Conservation (phyloP, 1,140 invertebrate species). For the Heliconius hermathena region DNA sequence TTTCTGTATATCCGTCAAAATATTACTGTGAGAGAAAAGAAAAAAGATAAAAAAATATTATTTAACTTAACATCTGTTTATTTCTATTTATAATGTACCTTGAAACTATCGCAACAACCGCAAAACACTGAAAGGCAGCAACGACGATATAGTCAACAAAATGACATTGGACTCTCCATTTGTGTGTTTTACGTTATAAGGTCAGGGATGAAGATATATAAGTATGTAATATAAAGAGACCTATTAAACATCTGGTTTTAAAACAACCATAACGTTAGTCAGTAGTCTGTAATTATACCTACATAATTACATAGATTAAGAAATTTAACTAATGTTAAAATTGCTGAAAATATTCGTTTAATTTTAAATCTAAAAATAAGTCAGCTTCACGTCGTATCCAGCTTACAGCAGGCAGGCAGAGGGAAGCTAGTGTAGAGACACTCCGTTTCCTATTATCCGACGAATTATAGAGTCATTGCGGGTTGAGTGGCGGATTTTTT, state of each 20-base stretch:
- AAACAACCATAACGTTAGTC: background rate
- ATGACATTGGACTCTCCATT: background rate
- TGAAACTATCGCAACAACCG: background rate
- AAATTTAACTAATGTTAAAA: no score
- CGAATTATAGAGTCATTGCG: no score
- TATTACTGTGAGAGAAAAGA: background rate
- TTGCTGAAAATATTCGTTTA: no score
- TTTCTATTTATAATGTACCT: background rate
- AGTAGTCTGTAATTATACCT: no score
- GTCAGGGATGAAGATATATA: background rate
- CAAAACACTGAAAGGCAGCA: background rate
- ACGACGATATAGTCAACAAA: background rate
- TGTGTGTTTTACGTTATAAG: slow-evolving; percentile 1
- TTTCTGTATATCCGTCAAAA: no score
- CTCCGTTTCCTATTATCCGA: no score
- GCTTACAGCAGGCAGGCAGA: no score
- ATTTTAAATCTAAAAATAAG: no score
- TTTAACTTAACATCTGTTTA: background rate
- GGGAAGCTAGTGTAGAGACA: no score
- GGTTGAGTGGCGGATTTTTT: no score
- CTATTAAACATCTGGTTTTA: background rate
- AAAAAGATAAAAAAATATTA: background rate
- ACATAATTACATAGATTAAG: no score
- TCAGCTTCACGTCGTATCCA: no score
- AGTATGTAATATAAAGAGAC: background rate